Evolutionary conservation across 2,797 vertebrate species (phyloP).

Genomic region (Mus minutoides): DNA sequence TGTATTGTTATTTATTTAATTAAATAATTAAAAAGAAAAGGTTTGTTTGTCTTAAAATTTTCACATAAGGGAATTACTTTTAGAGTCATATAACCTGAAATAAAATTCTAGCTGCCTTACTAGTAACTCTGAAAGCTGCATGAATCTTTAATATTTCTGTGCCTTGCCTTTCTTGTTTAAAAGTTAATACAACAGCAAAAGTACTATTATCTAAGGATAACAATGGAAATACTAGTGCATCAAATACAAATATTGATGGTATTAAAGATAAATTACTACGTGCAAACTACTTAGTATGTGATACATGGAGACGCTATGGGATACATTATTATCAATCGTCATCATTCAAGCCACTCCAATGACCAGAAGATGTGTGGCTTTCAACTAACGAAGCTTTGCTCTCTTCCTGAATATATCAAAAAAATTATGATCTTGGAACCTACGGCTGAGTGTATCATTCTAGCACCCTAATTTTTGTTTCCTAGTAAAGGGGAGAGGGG

Average conservation of each 20-base stretch:
- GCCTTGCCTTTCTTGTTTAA: neutral
- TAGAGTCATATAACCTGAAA: neutral
- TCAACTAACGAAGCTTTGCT: neutral
- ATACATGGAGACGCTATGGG: neutral
- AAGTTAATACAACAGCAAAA: neutral
- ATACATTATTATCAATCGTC: neutral
- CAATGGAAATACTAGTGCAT: neutral
- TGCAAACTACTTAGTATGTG: neutral
- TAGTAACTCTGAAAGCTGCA: neutral
- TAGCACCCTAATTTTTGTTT: neutral
- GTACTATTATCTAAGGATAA: neutral
- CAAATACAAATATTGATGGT: neutral
- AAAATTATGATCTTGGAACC: neutral
- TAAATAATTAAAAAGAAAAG: neutral
- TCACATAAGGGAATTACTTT: neutral
- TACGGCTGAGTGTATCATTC: neutral
- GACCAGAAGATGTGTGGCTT: neutral
- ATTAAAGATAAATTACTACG: conserved; percentile 18
- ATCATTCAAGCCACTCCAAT: neutral
- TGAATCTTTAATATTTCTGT: neutral
- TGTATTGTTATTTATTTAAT: neutral
- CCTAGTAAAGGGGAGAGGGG: neutral
- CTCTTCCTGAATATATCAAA: neutral
- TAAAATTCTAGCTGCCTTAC: neutral
- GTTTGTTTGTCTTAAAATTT: neutral